These are phyloP conservation scores for Grapholita molesta DNA, from an alignment of 1,140 invertebrate species.

Conservation along the genomic window DNA sequence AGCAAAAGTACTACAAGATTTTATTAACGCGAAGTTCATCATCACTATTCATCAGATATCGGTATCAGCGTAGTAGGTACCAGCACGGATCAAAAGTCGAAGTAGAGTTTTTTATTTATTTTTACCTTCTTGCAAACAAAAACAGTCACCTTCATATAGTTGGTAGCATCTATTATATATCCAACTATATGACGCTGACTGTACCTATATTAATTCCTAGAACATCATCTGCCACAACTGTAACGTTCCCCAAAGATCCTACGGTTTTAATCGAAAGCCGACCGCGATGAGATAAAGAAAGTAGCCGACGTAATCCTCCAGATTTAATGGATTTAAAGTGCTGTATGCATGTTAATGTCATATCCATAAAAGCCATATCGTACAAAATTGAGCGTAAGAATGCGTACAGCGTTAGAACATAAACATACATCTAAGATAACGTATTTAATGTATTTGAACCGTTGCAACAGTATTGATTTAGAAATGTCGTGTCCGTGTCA, in stretches of 20 bases:
- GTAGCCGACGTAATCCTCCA: conserved; percentile 50
- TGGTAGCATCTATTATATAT: too few relatives aligned
- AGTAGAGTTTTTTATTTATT: too few relatives aligned
- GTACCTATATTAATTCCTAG: neutral
- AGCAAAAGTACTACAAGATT: too few relatives aligned
- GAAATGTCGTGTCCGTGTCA: neutral
- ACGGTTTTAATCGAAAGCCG: neutral
- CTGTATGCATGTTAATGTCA: conserved; percentile 59
- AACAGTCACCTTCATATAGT: too few relatives aligned
- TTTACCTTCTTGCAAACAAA: too few relatives aligned
- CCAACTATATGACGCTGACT: neutral
- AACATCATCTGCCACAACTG: neutral
- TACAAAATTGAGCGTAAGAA: conserved; percentile 5
- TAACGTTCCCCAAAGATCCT: neutral
- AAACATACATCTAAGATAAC: neutral
- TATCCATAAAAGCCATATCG: conserved; percentile 41
- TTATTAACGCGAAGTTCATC: too few relatives aligned
- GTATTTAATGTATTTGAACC: conserved; percentile 1
- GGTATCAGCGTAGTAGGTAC: too few relatives aligned
- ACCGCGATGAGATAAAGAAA: conserved; percentile 39
- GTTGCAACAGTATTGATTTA: neutral
- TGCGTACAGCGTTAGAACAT: neutral
- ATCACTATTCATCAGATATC: too few relatives aligned
- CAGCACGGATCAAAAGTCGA: too few relatives aligned
- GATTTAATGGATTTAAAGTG: conserved; percentile 65